These are phyloP conservation scores for Nanorana parkeri DNA, from an alignment of 2,113 vertebrate species.

Conservation along the genomic window DNA sequence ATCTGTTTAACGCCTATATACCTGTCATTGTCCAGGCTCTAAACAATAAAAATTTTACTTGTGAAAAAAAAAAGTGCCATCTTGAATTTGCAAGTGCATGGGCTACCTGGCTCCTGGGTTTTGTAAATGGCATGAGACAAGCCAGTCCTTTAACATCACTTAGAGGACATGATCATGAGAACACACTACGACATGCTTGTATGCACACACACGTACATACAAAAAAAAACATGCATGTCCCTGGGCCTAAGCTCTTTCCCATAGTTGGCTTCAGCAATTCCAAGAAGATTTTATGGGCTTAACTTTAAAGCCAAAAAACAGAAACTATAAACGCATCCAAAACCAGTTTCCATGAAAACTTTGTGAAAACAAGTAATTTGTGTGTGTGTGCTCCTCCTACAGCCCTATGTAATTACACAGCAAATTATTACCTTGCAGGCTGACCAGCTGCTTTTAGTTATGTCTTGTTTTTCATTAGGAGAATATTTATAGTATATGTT, in stretches of 20 bases:
- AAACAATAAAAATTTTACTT: too few species aligned
- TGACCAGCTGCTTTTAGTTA: constrained; percentile 39
- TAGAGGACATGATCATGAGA: background rate
- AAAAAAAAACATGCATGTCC: background rate
- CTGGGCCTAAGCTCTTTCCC: background rate
- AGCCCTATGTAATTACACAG: constrained; percentile 34
- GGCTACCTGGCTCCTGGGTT: too few species aligned
- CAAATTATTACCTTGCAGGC: constrained; percentile 18
- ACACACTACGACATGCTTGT: background rate
- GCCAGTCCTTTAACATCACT: background rate
- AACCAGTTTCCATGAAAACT: constrained; percentile 43
- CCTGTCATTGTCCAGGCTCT: too few species aligned
- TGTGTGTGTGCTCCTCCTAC: constrained; percentile 12
- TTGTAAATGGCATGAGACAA: too few species aligned
- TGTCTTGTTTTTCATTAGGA: constrained; percentile 4
- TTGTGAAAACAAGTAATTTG: constrained; percentile 38
- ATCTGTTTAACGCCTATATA: too few species aligned
- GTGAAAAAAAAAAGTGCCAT: too few species aligned
- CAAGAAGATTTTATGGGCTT: constrained; percentile 22
- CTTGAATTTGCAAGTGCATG: too few species aligned
- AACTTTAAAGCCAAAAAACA: constrained; percentile 23
- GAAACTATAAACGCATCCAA: constrained; percentile 11
- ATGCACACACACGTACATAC: background rate
- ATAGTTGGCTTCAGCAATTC: constrained; percentile 7
- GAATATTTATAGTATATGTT: background rate